A percentile compares a stretch with the other conserved stretches of the same genome.
Conservation (phyloP, 2,888 invertebrate genomes). For the Lochmaea capreae region DNA sequence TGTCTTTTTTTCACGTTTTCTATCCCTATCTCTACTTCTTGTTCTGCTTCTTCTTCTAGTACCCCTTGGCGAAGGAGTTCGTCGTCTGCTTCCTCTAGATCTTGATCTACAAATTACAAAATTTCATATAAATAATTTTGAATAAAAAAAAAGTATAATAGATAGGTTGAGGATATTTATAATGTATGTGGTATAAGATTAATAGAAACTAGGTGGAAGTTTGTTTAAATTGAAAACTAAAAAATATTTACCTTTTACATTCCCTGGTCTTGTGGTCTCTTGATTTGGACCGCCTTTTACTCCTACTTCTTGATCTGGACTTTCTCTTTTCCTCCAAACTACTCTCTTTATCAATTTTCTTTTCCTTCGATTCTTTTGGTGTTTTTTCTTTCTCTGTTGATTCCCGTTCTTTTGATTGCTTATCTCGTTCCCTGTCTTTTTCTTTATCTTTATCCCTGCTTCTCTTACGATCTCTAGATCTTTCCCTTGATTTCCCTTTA, state of each 20-base stretch:
- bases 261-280: conserved; percentile 69
- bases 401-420: conserved; percentile 54
- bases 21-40: conserved; percentile 58
- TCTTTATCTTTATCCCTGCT: conserved; percentile 48
- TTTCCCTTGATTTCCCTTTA: conserved; percentile 45
- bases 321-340: conserved; percentile 53
- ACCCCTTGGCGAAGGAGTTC: conserved; percentile 63
- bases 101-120: conserved; percentile 59
- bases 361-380: conserved; percentile 60
- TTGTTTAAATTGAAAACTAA: background rate
- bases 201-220: background rate
- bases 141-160: too few relatives aligned
- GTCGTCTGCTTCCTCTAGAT: conserved; percentile 69
- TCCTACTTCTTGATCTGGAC: conserved; percentile 71
- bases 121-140: background rate
- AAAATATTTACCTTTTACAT: conserved; percentile 50
- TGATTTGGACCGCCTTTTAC: conserved; percentile 69
- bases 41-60: conserved; percentile 60
- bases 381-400: conserved; percentile 61
- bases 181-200: background rate
- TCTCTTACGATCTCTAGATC: conserved; percentile 52
- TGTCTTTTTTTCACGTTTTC: conserved; percentile 57
- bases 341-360: conserved; percentile 60
- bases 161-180: too few relatives aligned
- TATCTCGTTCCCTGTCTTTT: conserved; percentile 41